Base-by-base conservation (phyloP, 2,797 vertebrate species). In the Sebastiscus tertius region DNA sequence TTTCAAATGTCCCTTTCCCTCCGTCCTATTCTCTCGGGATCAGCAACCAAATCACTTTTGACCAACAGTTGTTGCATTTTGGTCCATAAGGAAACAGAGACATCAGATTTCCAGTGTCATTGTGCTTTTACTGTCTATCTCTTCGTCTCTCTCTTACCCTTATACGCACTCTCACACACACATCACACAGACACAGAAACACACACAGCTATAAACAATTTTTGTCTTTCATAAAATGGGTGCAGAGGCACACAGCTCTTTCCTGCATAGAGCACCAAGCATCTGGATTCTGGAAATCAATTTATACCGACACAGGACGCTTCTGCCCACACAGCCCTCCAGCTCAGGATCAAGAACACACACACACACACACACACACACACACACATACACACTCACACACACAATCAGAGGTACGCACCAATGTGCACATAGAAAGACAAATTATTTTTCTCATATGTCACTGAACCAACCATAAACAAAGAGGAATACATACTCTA, bases 241-340 rank as follows among this genome's bases (percentile, higher is more conserved):
- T 76, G 72, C 80, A 78, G 82, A 84, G 72, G 81, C 81, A 70
- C 66, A 79, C 66, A 52, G 69, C 71, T 77, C 72, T 74, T 59
- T 82, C 65, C 82, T 84, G 71, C 81, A 88, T 67, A 62, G 77
- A 88, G 68, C 76, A 83, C 54, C 75, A 75, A 72, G 71, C 24
- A 61, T 91, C 85, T 85, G 80, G 83, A 88, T 91, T 88, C 89
- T 87, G 79, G 76, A 94, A 93, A 94, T 93, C 91, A 91, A 92
- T 93, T 92, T 89, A 83, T 64, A 87, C 79, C 22, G 24, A 79
- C 80, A 82, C 77, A 88, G 77, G 85, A 87, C 59, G 76, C 83
- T 75, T 83, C 90, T 91, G 78, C 90, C 92, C 89, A 93, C 93
- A 89, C 91, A 87, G 65, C 90, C 85, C 88, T 89, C 60, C 72